Conservation (phyloP, 2,888 invertebrate species). For the Aleiodes leptofemur region DNA sequence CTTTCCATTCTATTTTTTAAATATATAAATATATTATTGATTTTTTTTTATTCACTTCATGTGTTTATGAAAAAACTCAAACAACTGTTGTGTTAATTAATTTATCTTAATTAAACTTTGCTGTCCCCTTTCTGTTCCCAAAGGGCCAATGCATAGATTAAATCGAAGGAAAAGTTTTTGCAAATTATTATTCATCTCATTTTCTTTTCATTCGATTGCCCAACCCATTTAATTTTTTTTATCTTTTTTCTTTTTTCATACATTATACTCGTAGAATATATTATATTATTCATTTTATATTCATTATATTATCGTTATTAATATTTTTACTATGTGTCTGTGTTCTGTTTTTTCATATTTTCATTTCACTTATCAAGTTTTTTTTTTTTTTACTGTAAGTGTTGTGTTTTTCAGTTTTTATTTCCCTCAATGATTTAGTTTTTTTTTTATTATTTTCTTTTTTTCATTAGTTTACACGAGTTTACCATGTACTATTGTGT, state of each 20-base stretch:
- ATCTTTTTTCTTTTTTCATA: constrained; percentile 3
- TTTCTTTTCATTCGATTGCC: background rate
- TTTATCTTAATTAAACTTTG: constrained; percentile 52
- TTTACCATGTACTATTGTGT: constrained; percentile 48
- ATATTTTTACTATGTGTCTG: constrained; percentile 65
- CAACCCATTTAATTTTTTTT: background rate
- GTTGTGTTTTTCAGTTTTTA: constrained; percentile 55
- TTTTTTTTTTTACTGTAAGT: constrained; percentile 58
- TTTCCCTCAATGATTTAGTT: constrained; percentile 28
- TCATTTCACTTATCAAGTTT: constrained; percentile 51
- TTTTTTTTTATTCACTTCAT: constrained; percentile 42
- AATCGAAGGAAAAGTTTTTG: constrained; percentile 14
- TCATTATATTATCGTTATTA: constrained; percentile 56
- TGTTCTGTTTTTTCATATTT: constrained; percentile 27
- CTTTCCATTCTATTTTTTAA: constrained; percentile 36
- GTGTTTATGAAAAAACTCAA: constrained; percentile 52
- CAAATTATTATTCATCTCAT: background rate
- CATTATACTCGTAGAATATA: constrained; percentile 46
- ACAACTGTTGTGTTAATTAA: constrained; percentile 56
- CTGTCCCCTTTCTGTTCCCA: constrained; percentile 31
- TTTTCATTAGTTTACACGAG: constrained; percentile 33
- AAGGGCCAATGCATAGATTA: constrained; percentile 41
- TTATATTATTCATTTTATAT: constrained; percentile 54
- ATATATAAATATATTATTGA: constrained; percentile 70
- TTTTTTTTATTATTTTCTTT: background rate